A percentile compares a stretch with the other conserved stretches of the same genome.
These are phyloP conservation scores for Phataginus tetradactyla DNA, from an alignment of 2,797 vertebrate genomes.

Conservation along the genomic window DNA sequence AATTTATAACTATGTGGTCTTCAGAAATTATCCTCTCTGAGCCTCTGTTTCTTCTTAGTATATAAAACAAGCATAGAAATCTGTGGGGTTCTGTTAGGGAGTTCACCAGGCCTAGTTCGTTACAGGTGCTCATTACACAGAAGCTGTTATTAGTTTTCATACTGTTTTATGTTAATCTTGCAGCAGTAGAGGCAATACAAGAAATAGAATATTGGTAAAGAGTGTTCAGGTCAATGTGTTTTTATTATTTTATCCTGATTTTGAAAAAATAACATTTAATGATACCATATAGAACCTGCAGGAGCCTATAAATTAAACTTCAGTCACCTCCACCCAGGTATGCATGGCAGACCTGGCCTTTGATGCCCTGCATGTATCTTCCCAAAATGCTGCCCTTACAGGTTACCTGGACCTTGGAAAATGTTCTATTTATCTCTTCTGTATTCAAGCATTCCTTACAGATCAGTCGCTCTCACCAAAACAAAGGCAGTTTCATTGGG, in stretches of 20 bases:
- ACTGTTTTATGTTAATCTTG: not conserved
- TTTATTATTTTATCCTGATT: not conserved
- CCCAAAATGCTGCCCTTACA: slow-evolving; percentile 55
- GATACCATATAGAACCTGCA: not conserved
- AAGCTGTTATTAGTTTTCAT: not conserved
- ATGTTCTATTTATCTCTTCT: not conserved
- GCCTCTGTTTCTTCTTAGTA: not conserved
- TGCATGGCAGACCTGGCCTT: not conserved
- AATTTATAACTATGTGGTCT: not conserved
- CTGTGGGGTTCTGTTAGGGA: not conserved
- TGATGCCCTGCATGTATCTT: not conserved
- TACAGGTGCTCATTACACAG: not conserved
- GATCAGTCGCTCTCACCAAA: slow-evolving; percentile 65
- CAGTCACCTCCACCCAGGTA: not conserved
- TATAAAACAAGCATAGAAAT: not conserved
- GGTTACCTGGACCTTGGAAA: slow-evolving; percentile 12
- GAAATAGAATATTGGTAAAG: not conserved
- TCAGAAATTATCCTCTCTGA: not conserved
- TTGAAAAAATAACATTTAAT: not conserved
- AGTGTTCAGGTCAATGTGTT: not conserved
- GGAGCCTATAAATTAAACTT: not conserved
- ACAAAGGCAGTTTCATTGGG: slow-evolving; percentile 78
- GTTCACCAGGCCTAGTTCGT: not conserved
- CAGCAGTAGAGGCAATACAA: not conserved
- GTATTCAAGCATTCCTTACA: slow-evolving; percentile 71